phyloP scores from a whole-genome alignment of 2,113 vertebrate species.

The Diadophis punctatus region DNA sequence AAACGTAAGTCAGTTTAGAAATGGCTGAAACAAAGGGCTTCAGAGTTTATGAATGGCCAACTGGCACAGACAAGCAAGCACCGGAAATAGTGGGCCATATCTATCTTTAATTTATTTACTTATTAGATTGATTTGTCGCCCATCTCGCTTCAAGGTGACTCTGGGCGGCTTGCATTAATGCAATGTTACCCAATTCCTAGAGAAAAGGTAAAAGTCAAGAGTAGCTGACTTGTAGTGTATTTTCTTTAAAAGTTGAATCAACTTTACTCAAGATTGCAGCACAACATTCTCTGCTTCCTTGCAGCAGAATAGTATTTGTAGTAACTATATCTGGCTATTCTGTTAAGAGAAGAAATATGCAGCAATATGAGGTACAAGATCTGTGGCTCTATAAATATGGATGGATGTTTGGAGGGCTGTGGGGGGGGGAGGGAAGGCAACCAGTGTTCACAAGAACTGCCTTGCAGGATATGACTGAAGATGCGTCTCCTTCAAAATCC shows the following conservation, averaged over 20 bases:
- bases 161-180: not conserved
- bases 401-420: not conserved
- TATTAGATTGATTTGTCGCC: not conserved
- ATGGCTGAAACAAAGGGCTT: not conserved
- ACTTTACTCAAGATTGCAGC: not conserved
- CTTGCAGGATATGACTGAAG: not conserved
- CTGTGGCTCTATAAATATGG: not conserved
- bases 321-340: not conserved
- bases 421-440: accelerated
- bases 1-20: not conserved
- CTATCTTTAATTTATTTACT: not conserved
- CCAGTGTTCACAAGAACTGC: not conserved
- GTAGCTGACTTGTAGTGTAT: not conserved
- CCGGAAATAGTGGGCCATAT: not conserved
- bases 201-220: not conserved
- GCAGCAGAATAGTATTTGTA: not conserved
- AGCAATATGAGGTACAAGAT: not conserved
- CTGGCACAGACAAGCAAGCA: not conserved
- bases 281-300: not conserved
- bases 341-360: not conserved
- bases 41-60: not conserved
- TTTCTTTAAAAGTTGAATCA: not conserved
- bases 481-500: not conserved
- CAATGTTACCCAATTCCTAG: not conserved
- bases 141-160: not conserved